Evolutionary conservation across 2,797 vertebrate genomes (phyloP), one percentile per base, ranked within the genome.

Genomic region (Rhyacichthys aspro): DNA sequence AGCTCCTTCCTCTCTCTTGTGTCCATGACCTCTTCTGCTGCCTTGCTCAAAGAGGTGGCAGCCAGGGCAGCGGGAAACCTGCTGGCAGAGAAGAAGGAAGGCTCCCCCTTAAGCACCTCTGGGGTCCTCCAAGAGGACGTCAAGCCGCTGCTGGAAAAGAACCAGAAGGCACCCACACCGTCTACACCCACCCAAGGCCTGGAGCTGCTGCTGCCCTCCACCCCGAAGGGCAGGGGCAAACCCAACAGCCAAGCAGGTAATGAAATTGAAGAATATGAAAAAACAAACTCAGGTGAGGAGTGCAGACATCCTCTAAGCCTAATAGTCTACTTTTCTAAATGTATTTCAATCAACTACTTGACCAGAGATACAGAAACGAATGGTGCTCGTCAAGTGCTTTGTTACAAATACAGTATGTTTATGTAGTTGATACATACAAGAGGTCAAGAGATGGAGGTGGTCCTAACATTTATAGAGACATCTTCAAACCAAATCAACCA

Each of bases 21-120:
- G 82, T 98, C 98, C 49, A 98, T 98, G 95, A 98, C 96, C 79
- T 99, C 98, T 60, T 99, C 98, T 0, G 96, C 98, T 56, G 97
- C 98, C 71, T 94, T 98, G 72, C 95, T 99, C 83, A 99, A 99
- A 84, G 98, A 99, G 90, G 98, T 99, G 76, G 98, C 98, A 9
- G 98, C 98, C 28, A 94, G 98, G 81, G 98, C 97, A 44, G 96
- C 98, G 0, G 96, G 98, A 74, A 98, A 93, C 80, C 93, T 98
- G 43, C 89, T 98, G 79, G 94, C 94, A 8, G 98, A 98, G 82
- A 98, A 97, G 82, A 96, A 96, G 82, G 94, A 98, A 7, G 89
- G 94, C 36, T 87, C 87, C 18, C 85, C 86, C 1, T 65, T 88
- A 79, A 46, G 67, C 12, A 53, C 63, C 7, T 53, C 79, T 18